Evolutionary conservation across 2,888 invertebrate species (phyloP).

Genomic region (Hanleya hanleyi): DNA sequence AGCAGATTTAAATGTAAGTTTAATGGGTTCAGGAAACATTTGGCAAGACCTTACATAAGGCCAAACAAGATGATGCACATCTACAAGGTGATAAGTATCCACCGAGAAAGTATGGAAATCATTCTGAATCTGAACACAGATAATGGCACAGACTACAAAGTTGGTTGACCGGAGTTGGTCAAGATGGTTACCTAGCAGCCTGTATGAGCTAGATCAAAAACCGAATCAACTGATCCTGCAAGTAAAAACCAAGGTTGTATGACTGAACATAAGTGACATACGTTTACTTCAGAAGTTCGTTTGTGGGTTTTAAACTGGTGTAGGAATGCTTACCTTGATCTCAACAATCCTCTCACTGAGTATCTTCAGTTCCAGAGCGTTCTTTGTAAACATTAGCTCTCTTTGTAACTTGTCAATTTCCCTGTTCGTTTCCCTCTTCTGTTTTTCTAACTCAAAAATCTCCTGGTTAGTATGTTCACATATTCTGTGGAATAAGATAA

Average conservation of each 20-base stretch:
- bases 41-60: too few relatives aligned
- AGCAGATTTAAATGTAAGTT: too few relatives aligned
- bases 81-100: too few relatives aligned
- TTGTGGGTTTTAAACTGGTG: neutral
- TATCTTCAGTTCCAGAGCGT: constrained; percentile 54
- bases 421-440: constrained; percentile 56
- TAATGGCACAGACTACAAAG: too few relatives aligned
- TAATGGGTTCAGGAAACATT: too few relatives aligned
- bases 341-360: constrained; percentile 60
- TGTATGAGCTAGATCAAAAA: too few relatives aligned
- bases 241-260: neutral
- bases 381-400: constrained; percentile 58
- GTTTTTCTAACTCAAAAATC: constrained; percentile 58
- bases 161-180: too few relatives aligned
- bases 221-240: neutral
- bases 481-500: too few relatives aligned
- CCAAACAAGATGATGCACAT: too few relatives aligned
- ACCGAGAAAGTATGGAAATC: too few relatives aligned
- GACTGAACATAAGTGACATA: neutral
- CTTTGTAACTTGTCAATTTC: constrained; percentile 59
- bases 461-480: constrained; percentile 65
- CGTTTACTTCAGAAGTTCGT: neutral
- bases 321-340: constrained; percentile 44
- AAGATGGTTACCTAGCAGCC: too few relatives aligned
- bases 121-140: too few relatives aligned